Percentiles rank a stretch among this genome's conserved stretches.
phyloP scores from a whole-genome alignment of 2,113 vertebrate genomes.

The Semnopithecus entellus region DNA sequence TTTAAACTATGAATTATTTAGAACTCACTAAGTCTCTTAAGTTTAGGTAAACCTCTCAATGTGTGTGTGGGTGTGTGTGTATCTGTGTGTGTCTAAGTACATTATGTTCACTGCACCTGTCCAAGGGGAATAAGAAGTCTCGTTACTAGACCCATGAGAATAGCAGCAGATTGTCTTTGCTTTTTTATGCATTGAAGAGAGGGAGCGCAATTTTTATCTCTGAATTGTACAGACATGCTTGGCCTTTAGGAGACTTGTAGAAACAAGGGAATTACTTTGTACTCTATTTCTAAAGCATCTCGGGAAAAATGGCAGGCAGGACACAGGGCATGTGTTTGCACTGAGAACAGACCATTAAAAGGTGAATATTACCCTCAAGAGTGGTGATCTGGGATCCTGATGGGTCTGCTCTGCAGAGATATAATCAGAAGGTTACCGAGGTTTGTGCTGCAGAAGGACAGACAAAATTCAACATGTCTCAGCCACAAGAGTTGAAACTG shows the following conservation, averaged over 20 bases:
- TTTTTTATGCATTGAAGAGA: background rate
- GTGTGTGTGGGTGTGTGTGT: background rate
- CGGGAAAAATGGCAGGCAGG: background rate
- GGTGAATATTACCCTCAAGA: background rate
- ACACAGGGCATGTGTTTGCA: background rate
- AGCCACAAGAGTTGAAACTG: background rate
- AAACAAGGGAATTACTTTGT: background rate
- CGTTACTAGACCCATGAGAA: background rate
- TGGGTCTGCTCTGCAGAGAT: background rate
- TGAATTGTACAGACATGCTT: background rate
- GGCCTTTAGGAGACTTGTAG: background rate
- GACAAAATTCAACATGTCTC: background rate
- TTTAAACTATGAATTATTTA: constrained; percentile 24
- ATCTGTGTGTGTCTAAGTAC: background rate
- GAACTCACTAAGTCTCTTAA: constrained; percentile 11
- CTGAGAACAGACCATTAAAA: background rate
- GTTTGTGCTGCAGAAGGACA: background rate
- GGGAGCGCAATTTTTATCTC: background rate
- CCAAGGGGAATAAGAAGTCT: background rate
- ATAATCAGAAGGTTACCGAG: background rate
- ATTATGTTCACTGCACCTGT: background rate
- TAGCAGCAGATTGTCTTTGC: background rate
- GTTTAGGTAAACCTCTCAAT: background rate
- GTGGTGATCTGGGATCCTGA: background rate
- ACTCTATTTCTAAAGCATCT: constrained; percentile 7